Percentiles rank a stretch among this genome's conserved stretches.
Conservation (phyloP, 2,113 vertebrate species). For the Zosterops lateralis region DNA sequence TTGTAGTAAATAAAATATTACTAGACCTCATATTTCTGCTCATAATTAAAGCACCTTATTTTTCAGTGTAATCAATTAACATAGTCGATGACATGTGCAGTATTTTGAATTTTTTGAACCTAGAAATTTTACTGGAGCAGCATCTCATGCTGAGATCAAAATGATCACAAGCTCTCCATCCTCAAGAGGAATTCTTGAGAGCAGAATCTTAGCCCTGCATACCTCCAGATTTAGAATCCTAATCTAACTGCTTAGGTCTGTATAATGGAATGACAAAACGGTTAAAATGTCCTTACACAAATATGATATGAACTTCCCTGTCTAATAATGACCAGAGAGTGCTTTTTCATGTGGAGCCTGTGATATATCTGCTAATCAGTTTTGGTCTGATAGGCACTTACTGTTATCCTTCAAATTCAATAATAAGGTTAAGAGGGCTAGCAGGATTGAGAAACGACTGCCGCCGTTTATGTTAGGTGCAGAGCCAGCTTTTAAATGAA, state of each 20-base stretch:
- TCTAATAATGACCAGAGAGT: neutral
- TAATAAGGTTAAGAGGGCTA: neutral
- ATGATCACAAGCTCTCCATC: neutral
- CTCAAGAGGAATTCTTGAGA: neutral
- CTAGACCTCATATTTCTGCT: neutral
- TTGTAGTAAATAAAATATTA: neutral
- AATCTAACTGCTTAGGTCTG: neutral
- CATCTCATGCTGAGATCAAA: neutral
- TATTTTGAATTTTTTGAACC: neutral
- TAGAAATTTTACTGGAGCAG: neutral
- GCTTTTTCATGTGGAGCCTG: neutral
- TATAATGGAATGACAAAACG: neutral
- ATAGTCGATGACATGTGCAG: neutral
- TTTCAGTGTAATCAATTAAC: neutral
- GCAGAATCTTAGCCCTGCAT: neutral
- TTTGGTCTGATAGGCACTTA: slow-evolving; percentile 18
- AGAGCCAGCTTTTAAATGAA: slow-evolving; percentile 51
- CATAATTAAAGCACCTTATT: neutral
- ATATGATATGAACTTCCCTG: neutral
- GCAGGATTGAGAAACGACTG: slow-evolving; percentile 26
- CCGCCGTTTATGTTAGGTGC: neutral
- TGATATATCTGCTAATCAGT: slow-evolving; percentile 21
- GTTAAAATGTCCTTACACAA: neutral
- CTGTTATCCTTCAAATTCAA: slow-evolving; percentile 36
- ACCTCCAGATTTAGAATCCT: neutral